Percentiles rank a stretch among this genome's conserved stretches.
phyloP scores from a whole-genome alignment of 2,797 vertebrate species.

The Octomys mimax region DNA sequence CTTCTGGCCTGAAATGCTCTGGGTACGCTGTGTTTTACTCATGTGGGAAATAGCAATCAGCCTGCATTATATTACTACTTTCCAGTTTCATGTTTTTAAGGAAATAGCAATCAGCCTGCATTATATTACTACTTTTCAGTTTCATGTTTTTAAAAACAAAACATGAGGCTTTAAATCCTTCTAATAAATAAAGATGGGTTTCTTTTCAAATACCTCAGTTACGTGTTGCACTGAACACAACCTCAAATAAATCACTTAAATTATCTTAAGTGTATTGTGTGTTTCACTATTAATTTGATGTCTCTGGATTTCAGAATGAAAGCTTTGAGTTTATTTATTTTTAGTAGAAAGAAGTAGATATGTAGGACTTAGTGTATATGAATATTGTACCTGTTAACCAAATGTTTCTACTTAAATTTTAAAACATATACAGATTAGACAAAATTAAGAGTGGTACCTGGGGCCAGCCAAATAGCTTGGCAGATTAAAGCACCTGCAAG shows the following conservation, averaged over 20 bases:
- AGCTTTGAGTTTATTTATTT: background rate
- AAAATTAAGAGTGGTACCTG: background rate
- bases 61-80: background rate
- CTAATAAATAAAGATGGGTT: background rate
- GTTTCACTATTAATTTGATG: background rate
- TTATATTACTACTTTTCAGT: background rate
- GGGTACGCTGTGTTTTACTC: background rate
- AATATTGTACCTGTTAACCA: background rate
- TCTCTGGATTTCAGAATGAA: background rate
- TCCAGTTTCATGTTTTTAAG: background rate
- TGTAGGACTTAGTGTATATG: background rate
- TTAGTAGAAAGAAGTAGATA: background rate
- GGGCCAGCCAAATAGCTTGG: too few species aligned
- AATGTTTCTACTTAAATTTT: background rate
- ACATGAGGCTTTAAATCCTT: background rate
- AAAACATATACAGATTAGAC: background rate
- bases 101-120: background rate
- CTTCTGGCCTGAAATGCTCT: too few species aligned
- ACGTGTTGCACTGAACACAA: background rate
- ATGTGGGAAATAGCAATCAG: background rate
- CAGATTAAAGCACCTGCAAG: too few species aligned
- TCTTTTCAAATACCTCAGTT: background rate
- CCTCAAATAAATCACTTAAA: background rate
- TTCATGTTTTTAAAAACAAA: background rate
- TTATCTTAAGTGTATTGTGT: background rate